Base-by-base conservation (phyloP, 2,888 invertebrate genomes). In the Rhagium mordax region DNA sequence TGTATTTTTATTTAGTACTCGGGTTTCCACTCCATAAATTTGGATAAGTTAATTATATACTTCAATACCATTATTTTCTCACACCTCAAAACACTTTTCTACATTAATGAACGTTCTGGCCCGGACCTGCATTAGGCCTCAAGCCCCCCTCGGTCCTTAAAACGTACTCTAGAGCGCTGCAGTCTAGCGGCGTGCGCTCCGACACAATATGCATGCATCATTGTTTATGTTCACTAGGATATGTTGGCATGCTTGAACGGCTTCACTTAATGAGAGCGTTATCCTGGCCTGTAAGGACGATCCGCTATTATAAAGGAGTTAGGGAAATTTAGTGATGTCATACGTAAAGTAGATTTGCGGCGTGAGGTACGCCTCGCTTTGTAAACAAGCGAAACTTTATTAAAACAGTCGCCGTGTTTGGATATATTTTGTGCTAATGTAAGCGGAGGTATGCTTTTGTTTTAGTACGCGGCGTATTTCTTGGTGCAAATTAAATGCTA, bases 181-280 rank as follows among this genome's bases (percentile, higher is more conserved):
- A 67, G 65, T 65, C 33, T 65, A 49, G 65, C 69, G 69, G 77
- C 74, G 72, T 75, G 77, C 78, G 75, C 77, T 74, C 71, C 77
- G 72, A 71, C 80, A 82, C 79, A 80, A 82, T 81, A 80, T 83
- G 81, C 79, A 81, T 82, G 80, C 81, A 80, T 81, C 80, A 78
- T 83, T 83, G 83, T 83, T 83, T 83, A 83, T 82, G 81, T 79
- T 79, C 80, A 78, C 72, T 77, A 79, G 81, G 80, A 83, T 83
- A 82, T 81, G 82, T 79, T 75, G 79, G 77, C 78, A 75, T 79
- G 79, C 79, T 79, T 76, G 80, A 79, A 72, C 79, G 76, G 80
- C 76, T 75, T 71, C 75, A 74, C 77, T 82, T 81, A 82, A 82
- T 79, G 79, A 79, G 80, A 77, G 71, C 78, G 80, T 81, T 81